Percentiles rank a stretch among this genome's conserved stretches.
Conservation (phyloP, 37 sponge, comb jelly and placozoan species). For the Chondrilla cf. caribensis region DNA sequence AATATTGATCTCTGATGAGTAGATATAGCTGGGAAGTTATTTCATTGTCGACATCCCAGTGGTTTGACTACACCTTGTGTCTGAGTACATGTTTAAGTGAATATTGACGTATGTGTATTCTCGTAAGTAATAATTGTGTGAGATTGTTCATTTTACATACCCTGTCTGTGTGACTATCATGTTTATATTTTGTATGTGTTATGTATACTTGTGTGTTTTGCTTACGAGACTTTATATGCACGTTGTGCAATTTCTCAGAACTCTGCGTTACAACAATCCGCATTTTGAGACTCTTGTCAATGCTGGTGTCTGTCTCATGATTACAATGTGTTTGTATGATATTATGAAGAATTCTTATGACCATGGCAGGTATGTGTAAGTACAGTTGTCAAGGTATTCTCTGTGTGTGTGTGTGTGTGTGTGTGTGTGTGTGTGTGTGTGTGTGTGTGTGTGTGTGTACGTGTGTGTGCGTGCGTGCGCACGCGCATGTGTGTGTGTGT, state of each 20-base stretch:
- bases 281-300: constrained; percentile 28
- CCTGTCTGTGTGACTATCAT: neutral
- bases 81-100: too few species aligned
- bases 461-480: neutral
- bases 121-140: too few species aligned
- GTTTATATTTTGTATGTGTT: neutral
- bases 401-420: constrained; percentile 14
- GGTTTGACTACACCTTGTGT: too few species aligned
- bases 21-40: too few species aligned
- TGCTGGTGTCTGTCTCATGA: constrained; percentile 18
- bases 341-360: constrained; percentile 20
- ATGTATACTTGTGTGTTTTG: too few species aligned
- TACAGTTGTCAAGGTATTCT: neutral
- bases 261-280: constrained; percentile 21
- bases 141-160: too few species aligned
- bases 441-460: neutral
- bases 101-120: neutral
- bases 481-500: neutral
- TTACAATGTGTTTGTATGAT: constrained; percentile 23
- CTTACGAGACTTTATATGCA: neutral
- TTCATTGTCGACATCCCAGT: too few species aligned
- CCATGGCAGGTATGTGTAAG: constrained; percentile 1
- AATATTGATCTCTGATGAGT: too few species aligned
- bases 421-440: constrained; percentile 5
- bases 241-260: neutral